Evolutionary conservation across 2,888 invertebrate species (phyloP), one percentile per base, ranked within the genome.

Genomic region (Drosophila austrosaltans): DNA sequence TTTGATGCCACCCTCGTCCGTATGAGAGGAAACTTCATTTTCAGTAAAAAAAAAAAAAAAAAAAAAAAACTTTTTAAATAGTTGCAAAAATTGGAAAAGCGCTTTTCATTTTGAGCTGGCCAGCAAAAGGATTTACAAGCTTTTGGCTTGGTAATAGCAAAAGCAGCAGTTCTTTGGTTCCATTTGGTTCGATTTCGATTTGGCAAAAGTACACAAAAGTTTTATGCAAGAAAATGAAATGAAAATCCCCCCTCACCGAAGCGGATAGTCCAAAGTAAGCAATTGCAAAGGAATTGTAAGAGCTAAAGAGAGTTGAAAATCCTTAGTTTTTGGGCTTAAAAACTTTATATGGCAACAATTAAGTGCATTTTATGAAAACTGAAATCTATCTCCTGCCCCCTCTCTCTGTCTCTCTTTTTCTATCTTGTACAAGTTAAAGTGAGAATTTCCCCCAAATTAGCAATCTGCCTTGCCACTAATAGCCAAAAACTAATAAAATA

Each of bases 201-300:
- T 83, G 78, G 66, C 66, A 66, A 80, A 82, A 85, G 76, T 85
- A 82, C 72, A 82, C 75, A 86, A 78, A 84, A 84, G 66, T 88
- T 83, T 86, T 74, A 72, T 76, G 72, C 86, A 84, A 76, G 83
- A 82, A 83, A 83, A 78, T 75, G 76, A 85, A 83, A 87, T 85
- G 82, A 82, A 88, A 83, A 76, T 79, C 66, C 72, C 28, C 79
- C 72, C 58, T 63, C 63, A 82, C 16, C 1, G 75, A 82, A 73
- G 71, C 56, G 40, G 10, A 48, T 48, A 25, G 48, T 10, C 48
- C 42, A 67, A 76, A 73, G 66, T 73, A 69, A 72, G 70, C 65
- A 77, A 74, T 65, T 70, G 65, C 66, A 48, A 53, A 53, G n/a
- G 40, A 40, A 40, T 40, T n/a, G n/a, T n/a, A 40, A 40, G n/a